Evolutionary conservation across 2,888 invertebrate species (phyloP), one percentile per base, ranked within the genome.

Genomic region (Lasioglossum morio): DNA sequence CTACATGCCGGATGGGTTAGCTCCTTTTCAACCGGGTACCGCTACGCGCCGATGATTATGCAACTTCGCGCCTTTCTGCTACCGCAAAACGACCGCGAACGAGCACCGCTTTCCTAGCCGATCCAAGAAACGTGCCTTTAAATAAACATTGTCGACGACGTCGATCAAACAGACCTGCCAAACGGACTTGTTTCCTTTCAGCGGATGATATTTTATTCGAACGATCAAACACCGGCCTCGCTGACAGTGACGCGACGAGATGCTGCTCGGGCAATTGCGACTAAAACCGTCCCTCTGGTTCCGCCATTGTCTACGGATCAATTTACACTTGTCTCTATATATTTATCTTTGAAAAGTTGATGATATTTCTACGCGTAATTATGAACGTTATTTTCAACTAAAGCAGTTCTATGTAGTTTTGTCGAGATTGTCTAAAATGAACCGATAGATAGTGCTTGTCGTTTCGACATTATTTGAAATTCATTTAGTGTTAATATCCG

Each of bases 21-120:
- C 82, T 76, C 73, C 40, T 40, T 73, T 40, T 23, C 69, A 53
- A 60, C 63, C 14, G 30, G 75, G 85, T 89, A 89, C 89, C 89
- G 90, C 89, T 89, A 89, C 34, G 34, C 85, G 75, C 48, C 74
- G 85, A 84, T 84, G 88, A 90, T 91, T 91, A 87, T 88, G 90
- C 91, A 91, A 90, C 86, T 89, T 88, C 77, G 82, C 79, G 81
- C 84, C 78, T 77, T 76, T 78, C 81, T 77, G 82, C 79, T 75
- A 74, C 66, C 37, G 77, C 72, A 19, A 76, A 79, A 72, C 66
- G 14, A 73, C 75, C 72, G 53, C 79, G 73, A 66, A 77, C 80
- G 46, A 63, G 46, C 46, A 27, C 72, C 16, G 72, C 27, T 40
- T 79, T 76, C 37, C 73, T 74, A 23, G 16, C 10, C 57, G 74